These are phyloP conservation scores for Rhyacophila evoluta DNA, from an alignment of 2,888 invertebrate species.

Conservation along the genomic window DNA sequence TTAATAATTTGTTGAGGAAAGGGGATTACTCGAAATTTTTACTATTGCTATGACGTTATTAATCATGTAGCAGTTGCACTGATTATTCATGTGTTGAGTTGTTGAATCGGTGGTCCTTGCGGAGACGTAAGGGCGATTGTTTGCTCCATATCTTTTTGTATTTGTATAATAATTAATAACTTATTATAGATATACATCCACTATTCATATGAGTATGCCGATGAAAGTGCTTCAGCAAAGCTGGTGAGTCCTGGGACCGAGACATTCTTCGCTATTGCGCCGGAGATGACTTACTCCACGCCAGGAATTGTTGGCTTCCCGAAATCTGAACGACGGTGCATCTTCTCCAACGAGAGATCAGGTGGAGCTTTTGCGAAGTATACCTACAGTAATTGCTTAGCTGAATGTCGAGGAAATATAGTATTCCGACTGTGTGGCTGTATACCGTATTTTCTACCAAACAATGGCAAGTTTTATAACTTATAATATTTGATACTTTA, in stretches of 20 bases:
- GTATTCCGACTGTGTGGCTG: conserved; percentile 70
- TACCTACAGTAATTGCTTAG: conserved; percentile 76
- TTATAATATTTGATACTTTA: no score
- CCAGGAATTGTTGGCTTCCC: conserved; percentile 66
- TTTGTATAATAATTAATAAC: no score
- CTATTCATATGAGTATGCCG: conserved; percentile 74
- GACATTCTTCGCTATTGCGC: conserved; percentile 73
- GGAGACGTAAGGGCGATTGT: no score
- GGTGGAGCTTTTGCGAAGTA: conserved; percentile 61
- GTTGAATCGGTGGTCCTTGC: no score
- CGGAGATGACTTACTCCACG: conserved; percentile 75
- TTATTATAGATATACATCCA: conserved; percentile 72
- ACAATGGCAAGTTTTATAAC: conserved; percentile 60
- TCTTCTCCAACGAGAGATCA: conserved; percentile 70
- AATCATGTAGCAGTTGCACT: no score
- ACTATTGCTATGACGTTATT: no score
- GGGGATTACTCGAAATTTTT: no score
- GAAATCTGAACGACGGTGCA: conserved; percentile 69
- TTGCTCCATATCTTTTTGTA: no score
- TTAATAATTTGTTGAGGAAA: no score
- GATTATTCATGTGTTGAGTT: no score
- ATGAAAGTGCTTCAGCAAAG: conserved; percentile 72
- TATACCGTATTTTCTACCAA: conserved; percentile 70
- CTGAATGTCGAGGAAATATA: conserved; percentile 68
- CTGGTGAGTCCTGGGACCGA: conserved; percentile 71